Evolutionary conservation across 2,888 invertebrate species (phyloP).

Genomic region (Diachrysia chrysitis): DNA sequence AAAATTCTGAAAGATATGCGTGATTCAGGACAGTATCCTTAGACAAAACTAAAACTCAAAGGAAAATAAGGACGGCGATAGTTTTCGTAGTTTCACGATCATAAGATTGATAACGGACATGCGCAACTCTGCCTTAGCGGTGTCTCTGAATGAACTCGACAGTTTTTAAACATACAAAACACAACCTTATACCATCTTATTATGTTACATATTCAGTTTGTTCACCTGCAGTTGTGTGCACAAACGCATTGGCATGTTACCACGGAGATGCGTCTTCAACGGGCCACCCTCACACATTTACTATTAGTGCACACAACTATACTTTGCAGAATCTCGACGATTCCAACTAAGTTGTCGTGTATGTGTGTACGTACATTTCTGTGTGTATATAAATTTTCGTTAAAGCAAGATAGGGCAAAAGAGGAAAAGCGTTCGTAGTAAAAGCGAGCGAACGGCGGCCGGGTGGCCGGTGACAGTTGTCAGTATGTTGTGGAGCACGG

Average conservation of each 20-base stretch:
- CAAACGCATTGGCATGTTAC: constrained; percentile 70
- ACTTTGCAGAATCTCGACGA: constrained; percentile 56
- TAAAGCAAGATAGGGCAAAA: constrained; percentile 84
- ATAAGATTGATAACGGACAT: constrained; percentile 81
- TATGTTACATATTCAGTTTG: constrained; percentile 66
- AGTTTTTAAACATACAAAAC: constrained; percentile 61
- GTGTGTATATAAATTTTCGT: constrained; percentile 81
- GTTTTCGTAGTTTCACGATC: constrained; percentile 80
- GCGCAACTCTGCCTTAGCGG: constrained; percentile 75
- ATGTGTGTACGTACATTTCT: constrained; percentile 77
- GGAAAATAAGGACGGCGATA: constrained; percentile 84
- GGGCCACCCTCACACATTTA: constrained; percentile 67
- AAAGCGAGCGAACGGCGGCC: constrained; percentile 80
- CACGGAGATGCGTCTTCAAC: constrained; percentile 76
- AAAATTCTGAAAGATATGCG: constrained; percentile 28
- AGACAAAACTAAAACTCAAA: constrained; percentile 67
- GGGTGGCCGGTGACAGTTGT: constrained; percentile 79
- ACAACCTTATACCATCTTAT: constrained; percentile 63
- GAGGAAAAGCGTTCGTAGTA: constrained; percentile 83
- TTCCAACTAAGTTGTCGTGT: constrained; percentile 73
- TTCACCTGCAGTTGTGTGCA: constrained; percentile 74
- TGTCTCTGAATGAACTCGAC: constrained; percentile 73
- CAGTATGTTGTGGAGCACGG: constrained; percentile 80
- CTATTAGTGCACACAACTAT: constrained; percentile 60
- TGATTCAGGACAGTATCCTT: constrained; percentile 21